Conservation (phyloP, 2,797 vertebrate species). For the Neopelma chrysocephalum region DNA sequence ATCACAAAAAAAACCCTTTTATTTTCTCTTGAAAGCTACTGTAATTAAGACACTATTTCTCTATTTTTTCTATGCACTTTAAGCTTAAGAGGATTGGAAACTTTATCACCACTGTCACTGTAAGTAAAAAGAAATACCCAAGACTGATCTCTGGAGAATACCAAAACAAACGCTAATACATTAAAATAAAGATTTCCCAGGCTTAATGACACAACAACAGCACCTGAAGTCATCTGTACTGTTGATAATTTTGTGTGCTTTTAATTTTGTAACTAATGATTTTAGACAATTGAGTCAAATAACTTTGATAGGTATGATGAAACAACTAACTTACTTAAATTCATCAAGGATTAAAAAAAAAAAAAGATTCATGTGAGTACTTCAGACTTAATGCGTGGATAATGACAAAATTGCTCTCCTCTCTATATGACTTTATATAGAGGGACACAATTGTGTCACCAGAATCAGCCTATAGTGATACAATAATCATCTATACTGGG, state of each 20-base stretch:
- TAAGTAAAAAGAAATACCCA: not conserved
- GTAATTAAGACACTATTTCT: not conserved
- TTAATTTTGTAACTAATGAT: slow-evolving; percentile 33
- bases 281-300: slow-evolving; percentile 7
- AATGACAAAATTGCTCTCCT: not conserved
- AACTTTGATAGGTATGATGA: not conserved
- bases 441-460: not conserved
- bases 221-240: not conserved
- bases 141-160: slow-evolving; percentile 5
- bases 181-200: not conserved
- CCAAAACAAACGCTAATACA: not conserved
- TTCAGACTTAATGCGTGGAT: not conserved
- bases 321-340: not conserved
- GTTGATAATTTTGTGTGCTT: not conserved
- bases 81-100: not conserved
- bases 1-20: not conserved
- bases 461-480: not conserved
- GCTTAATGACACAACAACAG: not conserved
- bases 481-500: not conserved
- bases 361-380: not conserved
- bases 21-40: not conserved
- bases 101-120: not conserved
- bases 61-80: not conserved
- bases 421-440: not conserved
- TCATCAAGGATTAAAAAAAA: not conserved